A percentile compares a stretch with the other conserved stretches of the same genome.
Conservation (phyloP, 2,113 vertebrate genomes). For the Chionodraco myersi region DNA sequence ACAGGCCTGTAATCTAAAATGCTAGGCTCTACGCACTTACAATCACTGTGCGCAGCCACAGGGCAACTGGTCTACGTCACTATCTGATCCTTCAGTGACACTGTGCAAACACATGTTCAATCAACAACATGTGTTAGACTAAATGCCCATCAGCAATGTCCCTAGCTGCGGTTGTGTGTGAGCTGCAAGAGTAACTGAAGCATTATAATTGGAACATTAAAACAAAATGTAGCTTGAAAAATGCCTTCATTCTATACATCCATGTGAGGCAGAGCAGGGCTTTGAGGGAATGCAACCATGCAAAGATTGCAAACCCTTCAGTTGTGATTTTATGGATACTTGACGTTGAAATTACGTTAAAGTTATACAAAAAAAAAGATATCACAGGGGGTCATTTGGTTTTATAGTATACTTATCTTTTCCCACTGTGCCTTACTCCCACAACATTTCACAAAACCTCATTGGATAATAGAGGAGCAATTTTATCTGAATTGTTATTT, state of each 20-base stretch:
- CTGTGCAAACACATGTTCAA: slow-evolving; percentile 52
- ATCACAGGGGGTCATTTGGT: no score
- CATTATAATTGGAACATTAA: background rate
- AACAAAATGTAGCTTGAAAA: slow-evolving; percentile 37
- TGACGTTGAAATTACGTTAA: no score
- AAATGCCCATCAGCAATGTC: slow-evolving; percentile 14
- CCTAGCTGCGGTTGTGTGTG: slow-evolving; percentile 10
- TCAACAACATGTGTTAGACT: slow-evolving; percentile 42
- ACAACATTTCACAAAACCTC: background rate
- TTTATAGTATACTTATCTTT: no score
- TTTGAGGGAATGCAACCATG: background rate
- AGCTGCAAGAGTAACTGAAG: slow-evolving; percentile 3
- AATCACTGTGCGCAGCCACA: slow-evolving; percentile 40
- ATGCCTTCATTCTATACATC: background rate
- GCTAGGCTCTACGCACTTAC: slow-evolving; percentile 13
- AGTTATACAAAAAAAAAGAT: no score
- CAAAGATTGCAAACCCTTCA: background rate
- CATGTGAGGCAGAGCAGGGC: background rate
- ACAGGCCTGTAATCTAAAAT: slow-evolving; percentile 70
- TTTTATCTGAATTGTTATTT: background rate
- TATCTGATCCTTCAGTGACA: slow-evolving; percentile 40
- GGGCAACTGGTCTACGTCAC: slow-evolving; percentile 52
- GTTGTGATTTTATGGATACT: no score
- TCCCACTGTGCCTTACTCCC: no score
- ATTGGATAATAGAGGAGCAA: background rate